phyloP scores from a whole-genome alignment of 2,797 vertebrate genomes.

The Clarias laeviceps region DNA sequence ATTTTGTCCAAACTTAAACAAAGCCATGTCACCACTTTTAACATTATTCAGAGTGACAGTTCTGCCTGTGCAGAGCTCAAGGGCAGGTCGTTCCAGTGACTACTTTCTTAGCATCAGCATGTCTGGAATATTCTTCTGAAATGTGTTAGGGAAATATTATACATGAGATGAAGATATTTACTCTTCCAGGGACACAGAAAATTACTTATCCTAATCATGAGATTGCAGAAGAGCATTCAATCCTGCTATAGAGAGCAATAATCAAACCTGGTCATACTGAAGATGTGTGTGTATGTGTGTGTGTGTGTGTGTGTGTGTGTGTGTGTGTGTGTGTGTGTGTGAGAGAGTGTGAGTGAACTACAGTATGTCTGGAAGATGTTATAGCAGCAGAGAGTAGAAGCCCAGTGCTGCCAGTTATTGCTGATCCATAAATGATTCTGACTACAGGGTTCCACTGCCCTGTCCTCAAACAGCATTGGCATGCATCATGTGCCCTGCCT shows the following conservation, averaged over 20 bases:
- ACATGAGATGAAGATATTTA: constrained; percentile 22
- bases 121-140: constrained; percentile 28
- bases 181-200: constrained; percentile 23
- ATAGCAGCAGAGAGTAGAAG: constrained; percentile 14
- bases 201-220: not conserved
- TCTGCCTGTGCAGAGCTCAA: constrained; percentile 39
- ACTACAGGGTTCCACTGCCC: constrained; percentile 22
- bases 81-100: constrained; percentile 33
- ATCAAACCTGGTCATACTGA: constrained; percentile 8
- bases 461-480: constrained; percentile 37
- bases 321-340: not conserved
- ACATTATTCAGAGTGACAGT: constrained; percentile 45
- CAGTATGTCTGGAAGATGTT: constrained; percentile 34
- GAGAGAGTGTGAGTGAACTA: not conserved
- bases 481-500: constrained; percentile 37
- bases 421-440: constrained; percentile 7
- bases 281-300: not conserved
- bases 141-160: constrained; percentile 15
- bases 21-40: constrained; percentile 22
- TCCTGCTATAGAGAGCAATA: constrained; percentile 26
- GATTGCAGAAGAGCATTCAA: constrained; percentile 25
- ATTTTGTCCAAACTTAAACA: constrained; percentile 11
- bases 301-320: not conserved
- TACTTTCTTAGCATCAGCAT: constrained; percentile 26
- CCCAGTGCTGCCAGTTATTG: constrained; percentile 18